Base-by-base conservation (phyloP, 2,888 invertebrate species). In the Achlya flavicornis region DNA sequence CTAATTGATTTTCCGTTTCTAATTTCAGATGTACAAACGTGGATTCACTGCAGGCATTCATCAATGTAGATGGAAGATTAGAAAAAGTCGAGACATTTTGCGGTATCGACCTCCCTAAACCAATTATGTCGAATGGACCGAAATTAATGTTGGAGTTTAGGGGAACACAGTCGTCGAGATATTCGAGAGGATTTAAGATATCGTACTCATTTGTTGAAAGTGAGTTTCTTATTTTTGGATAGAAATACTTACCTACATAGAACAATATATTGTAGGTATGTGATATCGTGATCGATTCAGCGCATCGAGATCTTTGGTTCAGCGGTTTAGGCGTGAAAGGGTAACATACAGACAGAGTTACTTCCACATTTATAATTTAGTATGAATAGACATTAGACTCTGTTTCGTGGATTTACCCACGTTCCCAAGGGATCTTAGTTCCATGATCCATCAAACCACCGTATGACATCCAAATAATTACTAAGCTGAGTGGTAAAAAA, bases 71-170 rank as follows among this genome's bases (percentile, higher is more conserved):
- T 62, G 97, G 97, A 1, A 95, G 97, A 75, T 95, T 97, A 93
- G 97, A 98, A 84, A 96, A 97, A 82, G 96, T 98, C 64, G 98
- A 98, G 79, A 96, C 96, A 35, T 97, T 97, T 84, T 99, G 99
- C 85, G 98, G 98, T 8, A 95, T 95, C 48, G 95, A 96, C 71
- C 89, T 96, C 63, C 98, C 98, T 0, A 96, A 97, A 74, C 97
- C 98, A 65, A 95, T 99, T 72, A 99, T 99, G 98, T 99, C 98
- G 66, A 98, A 97, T 84, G 97, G 98, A 57, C 97, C 97, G 61
- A 95, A 97, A 79, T 94, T 99, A 82, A 96, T 97, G 84, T 91
- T 99, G 65, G 97, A 98, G 88, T 98, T 98, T 86, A 95, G 96
- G 67, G 97, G 97, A 61, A 94, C 96, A 62, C 94, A 95, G 77